Percentiles rank a stretch among this genome's conserved stretches.
These are phyloP conservation scores for Yoshiicerus persimilis DNA, from an alignment of 1,140 invertebrate genomes.

Conservation along the genomic window DNA sequence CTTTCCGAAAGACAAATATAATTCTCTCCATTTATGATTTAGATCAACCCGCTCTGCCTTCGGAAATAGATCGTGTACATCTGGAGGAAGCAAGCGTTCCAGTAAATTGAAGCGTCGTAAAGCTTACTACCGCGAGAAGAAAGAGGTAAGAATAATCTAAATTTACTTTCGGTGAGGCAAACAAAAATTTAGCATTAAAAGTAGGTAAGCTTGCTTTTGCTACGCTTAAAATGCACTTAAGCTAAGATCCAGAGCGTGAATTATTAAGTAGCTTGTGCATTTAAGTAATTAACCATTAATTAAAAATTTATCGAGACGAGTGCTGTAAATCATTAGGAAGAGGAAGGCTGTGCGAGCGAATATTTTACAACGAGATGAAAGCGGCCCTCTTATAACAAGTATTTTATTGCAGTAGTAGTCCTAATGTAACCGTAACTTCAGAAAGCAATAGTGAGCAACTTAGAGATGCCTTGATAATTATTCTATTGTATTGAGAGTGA, in stretches of 20 bases:
- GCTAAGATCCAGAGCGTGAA: not conserved
- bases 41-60: not conserved
- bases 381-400: not conserved
- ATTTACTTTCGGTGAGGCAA: not conserved
- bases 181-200: not conserved
- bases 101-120: slow-evolving; percentile 46
- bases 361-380: not conserved
- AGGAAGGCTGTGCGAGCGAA: not conserved
- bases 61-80: not conserved
- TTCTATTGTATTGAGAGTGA: not conserved
- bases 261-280: not conserved
- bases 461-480: not conserved
- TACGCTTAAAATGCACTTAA: not conserved
- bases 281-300: not conserved
- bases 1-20: no score
- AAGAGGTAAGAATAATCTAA: slow-evolving; percentile 39
- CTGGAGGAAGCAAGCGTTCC: slow-evolving; percentile 33
- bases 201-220: not conserved
- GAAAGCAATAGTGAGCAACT: not conserved
- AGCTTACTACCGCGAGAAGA: slow-evolving; percentile 45
- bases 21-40: not conserved
- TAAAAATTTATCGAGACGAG: not conserved
- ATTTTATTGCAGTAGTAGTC: not conserved
- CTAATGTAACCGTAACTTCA: not conserved
- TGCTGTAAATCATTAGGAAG: not conserved